These are phyloP conservation scores for Oligia strigilis DNA, from an alignment of 2,888 invertebrate genomes.

Conservation along the genomic window DNA sequence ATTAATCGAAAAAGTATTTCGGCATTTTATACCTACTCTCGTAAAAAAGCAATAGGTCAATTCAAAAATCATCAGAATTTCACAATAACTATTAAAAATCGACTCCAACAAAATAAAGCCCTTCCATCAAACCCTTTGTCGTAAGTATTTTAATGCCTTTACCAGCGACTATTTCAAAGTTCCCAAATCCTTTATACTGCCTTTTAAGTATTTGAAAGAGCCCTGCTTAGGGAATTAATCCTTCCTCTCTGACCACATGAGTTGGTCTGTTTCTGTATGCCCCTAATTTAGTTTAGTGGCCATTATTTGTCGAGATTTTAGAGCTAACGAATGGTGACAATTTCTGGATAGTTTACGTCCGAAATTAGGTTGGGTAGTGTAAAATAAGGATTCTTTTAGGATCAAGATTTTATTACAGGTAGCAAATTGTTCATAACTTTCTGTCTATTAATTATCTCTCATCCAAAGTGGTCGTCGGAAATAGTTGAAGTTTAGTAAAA, in stretches of 20 bases:
- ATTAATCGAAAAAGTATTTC: not conserved
- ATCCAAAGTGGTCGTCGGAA: not conserved
- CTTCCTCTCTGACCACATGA: conserved; percentile 66
- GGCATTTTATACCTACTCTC: not conserved
- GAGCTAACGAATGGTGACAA: conserved; percentile 11
- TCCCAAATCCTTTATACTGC: conserved; percentile 54
- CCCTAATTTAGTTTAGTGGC: conserved; percentile 53
- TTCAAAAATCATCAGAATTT: not conserved
- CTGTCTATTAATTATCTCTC: not conserved
- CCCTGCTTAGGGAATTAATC: conserved; percentile 67
- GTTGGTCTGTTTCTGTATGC: conserved; percentile 51
- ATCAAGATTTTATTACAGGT: not conserved
- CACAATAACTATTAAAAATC: not conserved
- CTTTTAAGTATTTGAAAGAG: conserved; percentile 66
- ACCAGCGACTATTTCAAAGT: conserved; percentile 32
- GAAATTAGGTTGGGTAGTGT: not conserved
- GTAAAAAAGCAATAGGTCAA: not conserved
- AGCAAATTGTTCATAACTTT: not conserved
- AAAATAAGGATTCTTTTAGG: not conserved
- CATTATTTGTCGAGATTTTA: conserved; percentile 47
- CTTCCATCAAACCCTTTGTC: not conserved
- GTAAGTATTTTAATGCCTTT: conserved; percentile 18
- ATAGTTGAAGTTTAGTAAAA: too few relatives aligned
- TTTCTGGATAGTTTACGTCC: not conserved
- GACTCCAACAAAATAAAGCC: not conserved